Conservation (phyloP, 2,113 vertebrate species). For the Calidris pugnax region DNA sequence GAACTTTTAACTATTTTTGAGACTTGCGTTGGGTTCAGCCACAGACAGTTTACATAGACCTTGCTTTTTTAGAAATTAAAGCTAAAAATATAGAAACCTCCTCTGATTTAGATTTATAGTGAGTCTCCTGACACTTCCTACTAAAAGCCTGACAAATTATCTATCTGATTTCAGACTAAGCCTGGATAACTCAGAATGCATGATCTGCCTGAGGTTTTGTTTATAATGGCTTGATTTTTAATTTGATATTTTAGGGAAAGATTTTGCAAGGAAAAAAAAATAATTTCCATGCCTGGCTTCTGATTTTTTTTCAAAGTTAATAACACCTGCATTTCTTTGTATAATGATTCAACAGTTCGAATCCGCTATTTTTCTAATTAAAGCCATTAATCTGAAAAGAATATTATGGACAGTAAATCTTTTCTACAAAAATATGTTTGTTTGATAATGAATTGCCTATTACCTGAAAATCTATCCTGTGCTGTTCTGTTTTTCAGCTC, state of each 20-base stretch:
- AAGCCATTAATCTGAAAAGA: constrained; percentile 17
- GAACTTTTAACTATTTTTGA: not conserved
- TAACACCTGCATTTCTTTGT: not conserved
- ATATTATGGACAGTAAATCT: constrained; percentile 6
- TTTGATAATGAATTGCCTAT: constrained; percentile 10
- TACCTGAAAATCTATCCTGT: constrained; percentile 20
- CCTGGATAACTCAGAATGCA: not conserved
- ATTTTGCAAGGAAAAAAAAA: not conserved
- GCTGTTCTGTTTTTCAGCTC: not conserved
- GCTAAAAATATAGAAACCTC: not conserved
- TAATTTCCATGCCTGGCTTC: not conserved
- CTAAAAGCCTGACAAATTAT: not conserved
- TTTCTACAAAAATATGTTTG: not conserved
- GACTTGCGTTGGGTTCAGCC: not conserved
- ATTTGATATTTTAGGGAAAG: not conserved
- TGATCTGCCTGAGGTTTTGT: not conserved
- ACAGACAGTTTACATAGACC: not conserved
- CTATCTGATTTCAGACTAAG: not conserved
- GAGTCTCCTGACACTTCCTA: not conserved
- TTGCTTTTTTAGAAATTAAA: not conserved
- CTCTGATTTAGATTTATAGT: not conserved
- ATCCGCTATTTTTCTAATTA: constrained; percentile 42
- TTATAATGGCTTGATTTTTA: not conserved
- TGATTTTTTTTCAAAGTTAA: not conserved
- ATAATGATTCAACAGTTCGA: not conserved